Evolutionary conservation across 2,797 vertebrate genomes (phyloP), one percentile per base, ranked within the genome.

Genomic region (Dicrostonyx torquatus): DNA sequence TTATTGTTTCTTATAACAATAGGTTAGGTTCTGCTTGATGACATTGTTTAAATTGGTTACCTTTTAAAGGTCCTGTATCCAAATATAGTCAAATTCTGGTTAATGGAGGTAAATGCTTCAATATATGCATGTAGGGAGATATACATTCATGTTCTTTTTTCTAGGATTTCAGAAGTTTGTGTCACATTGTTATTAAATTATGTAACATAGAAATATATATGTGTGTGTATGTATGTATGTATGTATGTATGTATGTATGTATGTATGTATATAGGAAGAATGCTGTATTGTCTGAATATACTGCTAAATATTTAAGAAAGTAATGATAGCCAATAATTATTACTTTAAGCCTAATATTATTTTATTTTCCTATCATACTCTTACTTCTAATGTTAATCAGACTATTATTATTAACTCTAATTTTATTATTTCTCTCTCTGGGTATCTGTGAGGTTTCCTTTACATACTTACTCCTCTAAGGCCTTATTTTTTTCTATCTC

Each of bases 371-470:
- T 94, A 26, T 24, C 2, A 34, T 48, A 90, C 5, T 94, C 17
- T 88, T 55, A 50, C 18, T 26, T 34, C 3, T 34, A 89, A 60
- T 82, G 66, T 86, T 83, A 96, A 5, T 75, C 89, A 92, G 29
- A 22, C 17, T 22, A 83, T 64, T 31, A 43, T 83, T 83, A 83
- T 29, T 34, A 64, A 48, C 5, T 64, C 40, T 31, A 62, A 34
- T 60, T 10, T 82, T 95, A 12, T 96, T 20, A 40, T 91, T 97
- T 95, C 78, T 80, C 93, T 93, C 68, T 94, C 66, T 94, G 95
- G 90, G 76, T 89, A 90, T 97, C 94, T 97, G 40, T 79, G 7
- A 26, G 29, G 72, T 75, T 92, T 50, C 73, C 18, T 80, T 89
- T 80, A 12, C 24, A n/a, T 45, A 10, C 8, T 73, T 37, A 70